phyloP scores from a whole-genome alignment of 1,140 invertebrate genomes.

The Conopomorpha cramerella region DNA sequence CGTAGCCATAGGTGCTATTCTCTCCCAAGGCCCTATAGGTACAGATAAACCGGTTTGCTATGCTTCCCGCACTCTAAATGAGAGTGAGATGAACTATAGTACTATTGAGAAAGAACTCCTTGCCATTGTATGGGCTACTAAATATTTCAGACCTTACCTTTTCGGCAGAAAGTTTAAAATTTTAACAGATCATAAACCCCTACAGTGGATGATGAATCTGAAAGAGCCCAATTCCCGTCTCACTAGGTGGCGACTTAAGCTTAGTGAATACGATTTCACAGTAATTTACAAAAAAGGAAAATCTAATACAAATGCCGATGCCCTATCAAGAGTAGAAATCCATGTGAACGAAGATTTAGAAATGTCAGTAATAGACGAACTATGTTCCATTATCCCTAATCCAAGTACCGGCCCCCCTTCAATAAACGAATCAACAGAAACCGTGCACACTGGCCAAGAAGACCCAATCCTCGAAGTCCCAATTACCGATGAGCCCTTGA shows the following conservation, averaged over 20 bases:
- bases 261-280: no score
- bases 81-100: conserved; percentile 25
- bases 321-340: conserved; percentile 10
- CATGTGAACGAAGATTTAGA: background rate
- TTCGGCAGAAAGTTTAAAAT: no score
- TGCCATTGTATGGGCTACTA: no score
- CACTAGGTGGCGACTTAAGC: no score
- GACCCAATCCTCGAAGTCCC: conserved; percentile 1
- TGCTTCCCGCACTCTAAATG: conserved; percentile 3
- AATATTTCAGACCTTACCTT: no score
- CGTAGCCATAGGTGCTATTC: no score
- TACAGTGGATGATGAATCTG: conserved; percentile 16
- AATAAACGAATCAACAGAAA: background rate
- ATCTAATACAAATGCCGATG: no score
- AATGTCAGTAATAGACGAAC: background rate
- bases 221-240: no score
- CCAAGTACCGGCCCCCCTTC: background rate
- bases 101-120: conserved; percentile 30
- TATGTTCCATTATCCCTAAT: no score
- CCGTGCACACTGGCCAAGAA: background rate
- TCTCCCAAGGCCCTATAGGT: conserved; percentile 3
- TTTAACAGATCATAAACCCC: no score
- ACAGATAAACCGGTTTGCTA: conserved; percentile 6
- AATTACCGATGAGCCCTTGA: background rate
- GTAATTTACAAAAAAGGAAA: conserved; percentile 14